Percentiles rank a stretch among this genome's conserved stretches.
Conservation (phyloP, 2,888 invertebrate species). For the Biston stratarius region DNA sequence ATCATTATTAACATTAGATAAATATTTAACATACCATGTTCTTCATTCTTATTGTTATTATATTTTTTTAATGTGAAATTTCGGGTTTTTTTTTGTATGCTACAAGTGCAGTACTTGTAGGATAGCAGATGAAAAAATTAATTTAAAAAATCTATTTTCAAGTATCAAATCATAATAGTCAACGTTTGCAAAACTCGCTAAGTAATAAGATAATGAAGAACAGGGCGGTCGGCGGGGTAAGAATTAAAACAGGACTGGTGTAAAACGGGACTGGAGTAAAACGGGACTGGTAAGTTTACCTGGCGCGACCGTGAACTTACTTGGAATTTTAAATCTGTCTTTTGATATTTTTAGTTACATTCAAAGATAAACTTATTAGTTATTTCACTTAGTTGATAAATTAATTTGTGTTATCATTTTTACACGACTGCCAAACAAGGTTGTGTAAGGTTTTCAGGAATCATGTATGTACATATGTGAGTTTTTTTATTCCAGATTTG, state of each 20-base stretch:
- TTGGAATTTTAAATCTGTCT: background rate
- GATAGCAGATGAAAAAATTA: background rate
- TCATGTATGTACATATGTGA: no score
- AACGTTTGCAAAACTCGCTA: constrained; percentile 76
- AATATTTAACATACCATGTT: no score
- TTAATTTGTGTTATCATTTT: no score
- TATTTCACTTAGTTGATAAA: no score
- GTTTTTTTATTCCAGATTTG: no score
- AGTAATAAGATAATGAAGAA: constrained; percentile 87
- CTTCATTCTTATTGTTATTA: no score
- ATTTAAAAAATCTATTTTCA: constrained; percentile 12
- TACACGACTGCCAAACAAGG: no score
- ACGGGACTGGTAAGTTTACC: constrained; percentile 61
- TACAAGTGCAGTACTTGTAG: no score
- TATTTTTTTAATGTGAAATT: no score
- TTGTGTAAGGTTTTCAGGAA: no score
- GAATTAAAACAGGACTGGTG: constrained; percentile 80
- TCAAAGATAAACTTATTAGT: background rate
- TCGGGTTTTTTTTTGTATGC: no score
- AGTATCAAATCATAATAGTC: constrained; percentile 66
- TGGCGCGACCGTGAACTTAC: background rate
- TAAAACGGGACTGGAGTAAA: constrained; percentile 78
- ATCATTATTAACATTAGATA: no score
- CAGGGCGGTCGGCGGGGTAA: constrained; percentile 81
- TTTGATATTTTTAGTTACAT: background rate